These are phyloP conservation scores for Chondrosia reniformis DNA, from an alignment of 37 sponge, comb jelly and placozoan genomes.

Conservation along the genomic window DNA sequence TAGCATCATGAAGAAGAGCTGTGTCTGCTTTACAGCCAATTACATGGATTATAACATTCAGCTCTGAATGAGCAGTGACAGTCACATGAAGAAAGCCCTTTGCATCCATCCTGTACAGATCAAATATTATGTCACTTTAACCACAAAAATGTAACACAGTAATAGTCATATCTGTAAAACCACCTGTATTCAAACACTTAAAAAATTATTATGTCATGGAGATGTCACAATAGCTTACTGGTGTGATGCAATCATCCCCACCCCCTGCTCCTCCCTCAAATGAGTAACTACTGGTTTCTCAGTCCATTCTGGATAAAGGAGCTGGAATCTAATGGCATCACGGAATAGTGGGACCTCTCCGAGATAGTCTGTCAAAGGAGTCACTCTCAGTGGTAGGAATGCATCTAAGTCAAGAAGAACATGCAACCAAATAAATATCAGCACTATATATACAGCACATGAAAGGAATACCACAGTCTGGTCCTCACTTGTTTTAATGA, in stretches of 20 bases:
- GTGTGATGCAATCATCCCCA: conserved; percentile 45
- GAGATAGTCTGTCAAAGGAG: conserved; percentile 9
- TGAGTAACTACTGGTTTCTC: neutral
- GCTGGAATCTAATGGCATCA: conserved; percentile 36
- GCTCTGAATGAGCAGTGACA: conserved; percentile 21
- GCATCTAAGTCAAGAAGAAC: conserved; percentile 3
- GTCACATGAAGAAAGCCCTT: conserved; percentile 1
- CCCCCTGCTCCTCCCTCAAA: conserved; percentile 33
- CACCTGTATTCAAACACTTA: neutral
- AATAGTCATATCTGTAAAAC: neutral
- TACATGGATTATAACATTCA: conserved; percentile 11
- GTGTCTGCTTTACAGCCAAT: neutral
- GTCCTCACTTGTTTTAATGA: conserved; percentile 40
- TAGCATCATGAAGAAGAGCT: too few relatives aligned
- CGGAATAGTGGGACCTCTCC: conserved; percentile 12
- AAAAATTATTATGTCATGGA: too few relatives aligned
- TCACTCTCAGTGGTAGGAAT: conserved; percentile 44
- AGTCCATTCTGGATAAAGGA: conserved; percentile 24
- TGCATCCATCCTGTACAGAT: conserved; percentile 1
- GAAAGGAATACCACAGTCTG: neutral
- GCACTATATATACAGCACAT: neutral
- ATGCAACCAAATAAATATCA: neutral
- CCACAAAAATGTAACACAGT: neutral
- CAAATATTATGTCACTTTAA: too few relatives aligned
- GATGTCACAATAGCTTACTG: conserved; percentile 26